Evolutionary conservation across 2,797 vertebrate genomes (phyloP).

Genomic region (Gymnodraco acuticeps): DNA sequence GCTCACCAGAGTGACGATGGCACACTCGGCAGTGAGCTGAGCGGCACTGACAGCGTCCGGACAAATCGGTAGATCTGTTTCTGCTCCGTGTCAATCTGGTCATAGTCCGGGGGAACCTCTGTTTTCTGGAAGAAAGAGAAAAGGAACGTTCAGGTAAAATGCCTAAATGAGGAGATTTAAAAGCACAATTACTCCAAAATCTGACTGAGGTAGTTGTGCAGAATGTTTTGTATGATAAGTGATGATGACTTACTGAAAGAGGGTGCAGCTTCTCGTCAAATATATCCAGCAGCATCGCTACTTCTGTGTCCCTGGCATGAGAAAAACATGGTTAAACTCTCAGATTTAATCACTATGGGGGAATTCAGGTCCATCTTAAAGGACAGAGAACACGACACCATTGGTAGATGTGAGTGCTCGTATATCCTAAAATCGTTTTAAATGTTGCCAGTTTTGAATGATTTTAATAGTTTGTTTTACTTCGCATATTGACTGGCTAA

Average conservation of each 20-base stretch:
- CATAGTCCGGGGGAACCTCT: slow-evolving; percentile 91
- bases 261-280: slow-evolving; percentile 99
- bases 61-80: slow-evolving; percentile 97
- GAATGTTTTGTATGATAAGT: neutral
- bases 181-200: neutral
- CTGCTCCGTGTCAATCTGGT: slow-evolving; percentile 93
- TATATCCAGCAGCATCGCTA: slow-evolving; percentile 93
- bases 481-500: too few species aligned
- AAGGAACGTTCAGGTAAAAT: neutral
- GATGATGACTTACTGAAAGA: slow-evolving; percentile 87
- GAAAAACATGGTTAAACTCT: neutral
- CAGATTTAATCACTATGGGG: too few species aligned
- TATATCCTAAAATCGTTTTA: too few species aligned
- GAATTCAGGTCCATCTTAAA: too few species aligned
- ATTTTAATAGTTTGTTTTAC: too few species aligned
- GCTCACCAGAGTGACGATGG: slow-evolving; percentile 94
- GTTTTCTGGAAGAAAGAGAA: slow-evolving; percentile 83
- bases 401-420: too few species aligned
- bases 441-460: too few species aligned
- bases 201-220: too few species aligned
- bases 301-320: slow-evolving; percentile 89
- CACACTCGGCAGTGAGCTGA: slow-evolving; percentile 95
- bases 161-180: neutral
- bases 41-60: slow-evolving; percentile 93
- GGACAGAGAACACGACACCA: too few species aligned